A percentile compares a stretch with the other conserved stretches of the same genome.
phyloP scores from a whole-genome alignment of 2,113 vertebrate species.

The Aix galericulata region DNA sequence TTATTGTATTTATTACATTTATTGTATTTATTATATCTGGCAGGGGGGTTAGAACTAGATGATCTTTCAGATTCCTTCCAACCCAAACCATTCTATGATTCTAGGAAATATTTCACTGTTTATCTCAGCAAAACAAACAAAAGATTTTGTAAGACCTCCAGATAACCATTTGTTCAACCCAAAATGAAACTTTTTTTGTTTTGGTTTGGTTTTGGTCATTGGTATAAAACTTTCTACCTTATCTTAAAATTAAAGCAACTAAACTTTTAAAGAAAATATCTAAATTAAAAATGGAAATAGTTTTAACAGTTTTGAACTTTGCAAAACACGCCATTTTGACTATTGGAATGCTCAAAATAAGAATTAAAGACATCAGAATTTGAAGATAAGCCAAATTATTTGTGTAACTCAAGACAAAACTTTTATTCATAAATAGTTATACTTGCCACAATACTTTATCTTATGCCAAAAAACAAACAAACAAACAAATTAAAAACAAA shows the following conservation, averaged over 20 bases:
- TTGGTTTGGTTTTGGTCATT: not conserved
- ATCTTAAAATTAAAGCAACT: not conserved
- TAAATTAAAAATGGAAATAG: not conserved
- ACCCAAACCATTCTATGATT: too few species aligned
- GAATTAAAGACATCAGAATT: not conserved
- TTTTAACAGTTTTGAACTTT: not conserved
- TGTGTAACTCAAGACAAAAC: not conserved
- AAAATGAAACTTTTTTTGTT: not conserved
- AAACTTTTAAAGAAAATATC: not conserved
- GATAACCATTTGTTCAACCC: not conserved
- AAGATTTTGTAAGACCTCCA: not conserved
- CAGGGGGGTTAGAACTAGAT: too few species aligned
- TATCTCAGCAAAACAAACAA: not conserved
- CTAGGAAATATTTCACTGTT: not conserved
- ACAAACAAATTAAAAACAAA: too few species aligned
- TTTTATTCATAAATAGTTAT: not conserved
- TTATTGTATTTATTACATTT: not conserved
- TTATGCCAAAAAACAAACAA: not conserved
- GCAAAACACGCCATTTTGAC: not conserved
- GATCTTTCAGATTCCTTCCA: too few species aligned
- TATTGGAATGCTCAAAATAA: not conserved
- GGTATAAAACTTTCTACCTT: not conserved
- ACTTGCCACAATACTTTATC: not conserved
- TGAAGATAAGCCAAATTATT: not conserved
- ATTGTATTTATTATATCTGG: too few species aligned